Percentiles rank a stretch among this genome's conserved stretches.
Evolutionary conservation across 1,140 invertebrate species (phyloP).

Genomic region (Pseudomyrmex flavicornis): DNA sequence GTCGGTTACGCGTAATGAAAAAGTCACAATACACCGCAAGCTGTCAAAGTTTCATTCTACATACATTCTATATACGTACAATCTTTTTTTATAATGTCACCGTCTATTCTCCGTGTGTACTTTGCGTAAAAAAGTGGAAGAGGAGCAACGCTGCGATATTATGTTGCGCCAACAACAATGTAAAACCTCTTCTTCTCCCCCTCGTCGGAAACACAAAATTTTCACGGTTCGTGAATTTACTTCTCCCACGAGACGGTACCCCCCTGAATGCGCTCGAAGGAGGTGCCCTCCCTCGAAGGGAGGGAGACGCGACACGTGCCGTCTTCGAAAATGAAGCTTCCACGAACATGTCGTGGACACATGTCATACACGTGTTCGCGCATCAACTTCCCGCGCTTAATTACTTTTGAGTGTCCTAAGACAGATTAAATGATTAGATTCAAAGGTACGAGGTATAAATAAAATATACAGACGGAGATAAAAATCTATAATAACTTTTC

Average conservation of each 20-base stretch:
- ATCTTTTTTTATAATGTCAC: neutral
- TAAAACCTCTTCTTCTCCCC: neutral
- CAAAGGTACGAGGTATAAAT: neutral
- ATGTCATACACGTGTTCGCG: neutral
- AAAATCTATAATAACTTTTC: neutral
- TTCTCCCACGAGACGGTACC: constrained; percentile 9
- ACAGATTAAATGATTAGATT: constrained; percentile 6
- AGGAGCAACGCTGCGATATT: neutral
- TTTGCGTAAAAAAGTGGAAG: neutral
- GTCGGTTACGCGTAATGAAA: constrained; percentile 30
- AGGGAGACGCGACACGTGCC: constrained; percentile 71
- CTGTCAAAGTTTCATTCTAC: constrained; percentile 18
- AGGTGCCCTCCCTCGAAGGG: constrained; percentile 45
- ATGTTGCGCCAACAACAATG: constrained; percentile 35
- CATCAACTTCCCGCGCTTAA: constrained; percentile 25
- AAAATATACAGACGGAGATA: neutral
- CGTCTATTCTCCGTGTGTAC: constrained; percentile 19
- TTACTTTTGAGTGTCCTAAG: neutral
- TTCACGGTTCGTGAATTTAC: constrained; percentile 69
- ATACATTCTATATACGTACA: neutral
- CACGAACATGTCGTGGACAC: constrained; percentile 12
- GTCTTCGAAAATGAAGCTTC: constrained; percentile 63
- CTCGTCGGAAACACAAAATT: constrained; percentile 70
- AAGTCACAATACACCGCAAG: constrained; percentile 17
- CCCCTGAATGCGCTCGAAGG: constrained; percentile 26